Evolutionary conservation across 2,888 invertebrate genomes (phyloP), one percentile per base, ranked within the genome.

Genomic region (Linnaemya tessellans): DNA sequence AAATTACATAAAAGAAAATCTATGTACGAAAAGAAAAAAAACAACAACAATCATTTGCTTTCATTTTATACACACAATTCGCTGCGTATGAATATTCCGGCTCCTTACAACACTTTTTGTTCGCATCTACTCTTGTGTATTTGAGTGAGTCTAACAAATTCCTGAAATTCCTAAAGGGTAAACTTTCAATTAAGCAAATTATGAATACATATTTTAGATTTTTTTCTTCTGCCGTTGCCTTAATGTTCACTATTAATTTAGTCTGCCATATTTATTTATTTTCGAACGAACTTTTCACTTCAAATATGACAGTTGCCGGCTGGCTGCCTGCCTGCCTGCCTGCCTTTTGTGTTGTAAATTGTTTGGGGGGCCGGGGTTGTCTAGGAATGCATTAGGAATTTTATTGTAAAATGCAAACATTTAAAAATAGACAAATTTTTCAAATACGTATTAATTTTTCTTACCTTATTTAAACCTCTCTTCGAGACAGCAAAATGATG

Each of bases 81-180:
- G 7, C 20, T 38, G n/a, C 15, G 10, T 8, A 30, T 54, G 25
- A 30, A 18, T 35, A 9, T 25, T 41, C 13, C 51, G 8, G 54
- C n/a, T 22, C 35, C 25, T 18, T 18, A 18, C n/a, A 41, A 22
- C n/a, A 25, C 41, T 49, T 18, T 62, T 30, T 58, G 43, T 46
- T 2, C 51, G 9, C 20, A 20, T 71, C 20, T n/a, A 20, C 18
- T 20, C 51, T 51, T 15, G 30, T 60, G 9, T 71, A 22, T 60
- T 30, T 64, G 54, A 75, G 65, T 64, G 79, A 56, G 54, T 79
- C 51, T 80, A 85, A 79, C 65, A 87, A 84, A 87, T 87, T 86
- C 86, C 82, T 86, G 68, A 82, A 85, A 86, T 86, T 86, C 87
- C 86, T 75, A 78, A 82, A 75, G 86, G 87, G 75, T 86, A 77